Base-by-base conservation (phyloP, 2,113 vertebrate species). In the Rhinichthys klamathensis region DNA sequence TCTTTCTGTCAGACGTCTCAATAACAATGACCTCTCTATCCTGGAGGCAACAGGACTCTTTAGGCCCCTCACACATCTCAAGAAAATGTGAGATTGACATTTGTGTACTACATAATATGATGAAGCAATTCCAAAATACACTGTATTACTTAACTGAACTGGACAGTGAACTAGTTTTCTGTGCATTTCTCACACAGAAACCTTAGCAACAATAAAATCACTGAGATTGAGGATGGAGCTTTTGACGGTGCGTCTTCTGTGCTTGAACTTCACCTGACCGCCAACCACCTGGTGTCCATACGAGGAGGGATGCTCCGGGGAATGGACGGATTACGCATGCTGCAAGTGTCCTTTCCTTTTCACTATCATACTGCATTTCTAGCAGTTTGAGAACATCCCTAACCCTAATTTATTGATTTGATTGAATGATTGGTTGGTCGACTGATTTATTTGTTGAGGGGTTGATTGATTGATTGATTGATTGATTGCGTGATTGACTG, bases 201-300 rank as follows among this genome's bases (percentile, higher is more conserved):
- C 89, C 96, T 99, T 86, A 99, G 98, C 95, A 99, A 99, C 94
- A 99, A 99, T 90, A 99, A 99, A 88, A 96, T 99, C 90, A 94
- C 96, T 0, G 97, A 99, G 89, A 96, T 99, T 0, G 98, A 99
- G 87, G 98, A 99, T 0, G 97, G 96, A 13, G 92, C 95, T 0
- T 99, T 99, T 0, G 98, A 99, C 84, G 98, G 98, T 0, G 97
- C 97, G 0, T 93, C 94, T 0, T 96, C 97, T 0, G 97, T 99
- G 89, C 95, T 89, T 0, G 98, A 99, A 91, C 94, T 97, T 86
- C 96, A 97, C 87, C 95, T 98, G 86, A 97, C 97, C 0, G 96
- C 96, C 93, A 98, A 97, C 91, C 96, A 96, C 87, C 92, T 97
- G 84, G 98, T 98, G 89, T 97, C 96, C 0, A 96, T 99, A 73